Evolutionary conservation across 64 coral and sea anemone species (phyloP).

Genomic region (Trachythela sp.): DNA sequence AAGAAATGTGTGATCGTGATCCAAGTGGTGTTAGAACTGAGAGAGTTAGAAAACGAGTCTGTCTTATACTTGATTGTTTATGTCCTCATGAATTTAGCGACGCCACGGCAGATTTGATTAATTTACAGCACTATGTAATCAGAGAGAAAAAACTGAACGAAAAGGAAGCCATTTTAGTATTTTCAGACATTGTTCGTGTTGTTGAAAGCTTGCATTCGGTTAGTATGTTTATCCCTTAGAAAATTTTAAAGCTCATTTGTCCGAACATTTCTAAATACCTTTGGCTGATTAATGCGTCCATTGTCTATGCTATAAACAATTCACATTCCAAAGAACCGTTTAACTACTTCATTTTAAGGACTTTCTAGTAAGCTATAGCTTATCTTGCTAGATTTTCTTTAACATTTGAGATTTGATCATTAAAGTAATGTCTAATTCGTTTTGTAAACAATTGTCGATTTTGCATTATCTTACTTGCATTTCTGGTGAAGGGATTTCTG

Average conservation of each 20-base stretch:
- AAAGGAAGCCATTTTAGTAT: constrained; percentile 91
- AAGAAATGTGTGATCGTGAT: constrained; percentile 48
- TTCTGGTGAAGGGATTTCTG: too few species aligned
- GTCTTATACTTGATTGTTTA: constrained; percentile 90
- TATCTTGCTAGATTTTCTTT: too few species aligned
- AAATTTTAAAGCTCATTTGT: background rate
- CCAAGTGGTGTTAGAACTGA: background rate
- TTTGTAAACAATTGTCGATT: too few species aligned
- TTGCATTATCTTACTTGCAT: too few species aligned
- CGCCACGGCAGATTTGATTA: constrained; percentile 80
- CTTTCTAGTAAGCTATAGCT: too few species aligned
- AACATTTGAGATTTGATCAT: too few species aligned
- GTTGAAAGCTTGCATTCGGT: constrained; percentile 96
- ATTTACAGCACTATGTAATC: constrained; percentile 97
- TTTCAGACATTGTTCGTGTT: constrained; percentile 92
- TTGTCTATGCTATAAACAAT: too few species aligned
- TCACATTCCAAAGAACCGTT: too few species aligned
- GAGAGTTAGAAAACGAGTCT: constrained; percentile 72
- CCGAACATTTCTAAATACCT: too few species aligned
- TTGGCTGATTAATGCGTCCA: too few species aligned
- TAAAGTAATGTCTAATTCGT: too few species aligned
- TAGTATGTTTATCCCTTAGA: background rate
- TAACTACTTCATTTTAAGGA: too few species aligned
- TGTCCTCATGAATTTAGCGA: constrained; percentile 92
- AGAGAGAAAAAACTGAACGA: constrained; percentile 88